Evolutionary conservation across 2,797 vertebrate genomes (phyloP), one percentile per base, ranked within the genome.

Genomic region (Thripadectes ignobilis): DNA sequence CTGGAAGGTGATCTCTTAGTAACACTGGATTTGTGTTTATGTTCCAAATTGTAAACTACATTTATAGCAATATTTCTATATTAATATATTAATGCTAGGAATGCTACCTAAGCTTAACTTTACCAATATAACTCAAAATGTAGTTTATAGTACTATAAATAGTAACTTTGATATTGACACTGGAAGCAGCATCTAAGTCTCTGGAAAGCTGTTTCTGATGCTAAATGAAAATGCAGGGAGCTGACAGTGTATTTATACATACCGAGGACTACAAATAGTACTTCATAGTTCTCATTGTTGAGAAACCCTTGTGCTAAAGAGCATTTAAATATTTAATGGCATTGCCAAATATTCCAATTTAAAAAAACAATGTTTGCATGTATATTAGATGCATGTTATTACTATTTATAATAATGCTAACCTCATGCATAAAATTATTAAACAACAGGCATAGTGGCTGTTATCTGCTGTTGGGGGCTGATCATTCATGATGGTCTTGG

Each of bases 61-160:
- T 96, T 96, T 96, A 93, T 80, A 96, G 96, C 95, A 92, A 71
- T 97, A 95, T 96, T 92, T 97, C 95, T 97, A 38, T 94, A 95
- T 97, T 96, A 97, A 97, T 85, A 84, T 92, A 81, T 96, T 97
- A 95, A 93, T 95, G 72, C 79, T 41, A 93, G 85, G 92, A 96
- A 85, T 96, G 95, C 94, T 93, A 89, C 89, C 96, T 97, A 95
- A 96, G 93, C 96, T 96, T 95, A 93, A 93, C 88, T 80, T 96
- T 86, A 88, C 96, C 92, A 86, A 67, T 96, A 95, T 92, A 96
- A 93, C 93, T 96, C 89, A 96, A 97, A 97, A 96, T 88, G 54
- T 79, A 90, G 91, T 95, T 98, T 97, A 97, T 96, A 95, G 91
- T 12, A 32, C 94, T 97, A 93, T 98, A 98, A 97, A 97, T 97